phyloP scores from a whole-genome alignment of 23 tunicate genomes.

The Halocynthia aurantium region DNA sequence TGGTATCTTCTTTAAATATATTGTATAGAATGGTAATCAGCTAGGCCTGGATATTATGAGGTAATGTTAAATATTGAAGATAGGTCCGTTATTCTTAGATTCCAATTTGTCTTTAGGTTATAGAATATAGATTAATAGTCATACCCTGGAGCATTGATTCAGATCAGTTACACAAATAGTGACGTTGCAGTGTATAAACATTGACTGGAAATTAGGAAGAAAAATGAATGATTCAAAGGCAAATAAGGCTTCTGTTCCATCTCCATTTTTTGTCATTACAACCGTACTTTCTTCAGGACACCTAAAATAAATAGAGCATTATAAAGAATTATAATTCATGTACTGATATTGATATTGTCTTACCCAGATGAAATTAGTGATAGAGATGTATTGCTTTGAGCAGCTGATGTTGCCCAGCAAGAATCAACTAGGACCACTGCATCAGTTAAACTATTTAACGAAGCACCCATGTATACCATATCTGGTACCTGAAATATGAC shows the following conservation, averaged over 20 bases:
- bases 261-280: not conserved
- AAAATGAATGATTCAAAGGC: constrained; percentile 5
- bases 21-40: too few relatives aligned
- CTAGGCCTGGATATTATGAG: too few relatives aligned
- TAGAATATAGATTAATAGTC: not conserved
- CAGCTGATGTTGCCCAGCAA: constrained; percentile 8
- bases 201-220: not conserved
- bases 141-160: constrained; percentile 1
- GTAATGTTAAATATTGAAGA: too few relatives aligned
- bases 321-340: not conserved
- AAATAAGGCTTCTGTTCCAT: not conserved
- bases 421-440: not conserved
- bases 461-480: constrained; percentile 3
- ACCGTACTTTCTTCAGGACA: not conserved
- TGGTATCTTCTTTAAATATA: too few relatives aligned
- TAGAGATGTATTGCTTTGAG: not conserved
- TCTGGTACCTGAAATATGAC: constrained; percentile 13
- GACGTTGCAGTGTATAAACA: constrained; percentile 1
- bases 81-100: too few relatives aligned
- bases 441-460: not conserved
- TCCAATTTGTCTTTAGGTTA: too few relatives aligned
- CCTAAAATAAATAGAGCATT: not conserved
- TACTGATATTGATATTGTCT: not conserved
- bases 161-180: not conserved
- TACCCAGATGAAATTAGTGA: constrained; percentile 3